These are phyloP conservation scores for Dryadula phaetusa DNA, from an alignment of 2,888 invertebrate genomes.

Conservation along the genomic window DNA sequence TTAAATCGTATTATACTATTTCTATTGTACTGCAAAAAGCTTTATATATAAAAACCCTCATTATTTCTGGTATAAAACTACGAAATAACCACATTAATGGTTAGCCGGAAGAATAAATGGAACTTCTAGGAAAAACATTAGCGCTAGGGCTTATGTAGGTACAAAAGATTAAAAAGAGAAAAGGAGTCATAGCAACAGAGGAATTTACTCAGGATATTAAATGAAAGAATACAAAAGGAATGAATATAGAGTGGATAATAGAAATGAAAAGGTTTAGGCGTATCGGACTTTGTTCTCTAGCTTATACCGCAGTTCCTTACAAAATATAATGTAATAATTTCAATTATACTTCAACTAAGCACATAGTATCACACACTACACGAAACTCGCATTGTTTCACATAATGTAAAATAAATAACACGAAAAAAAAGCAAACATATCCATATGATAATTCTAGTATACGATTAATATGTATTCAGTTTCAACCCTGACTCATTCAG, in stretches of 20 bases:
- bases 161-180: conserved; percentile 32
- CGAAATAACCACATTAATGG: conserved; percentile 42
- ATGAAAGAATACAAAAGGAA: conserved; percentile 39
- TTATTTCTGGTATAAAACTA: conserved; percentile 36
- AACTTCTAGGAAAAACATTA: conserved; percentile 38
- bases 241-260: conserved; percentile 17
- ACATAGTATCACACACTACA: no score
- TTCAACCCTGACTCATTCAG: conserved; percentile 38
- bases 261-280: not conserved
- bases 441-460: not conserved
- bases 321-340: no score
- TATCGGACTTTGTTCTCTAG: not conserved
- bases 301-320: not conserved
- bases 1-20: not conserved
- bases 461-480: conserved; percentile 19
- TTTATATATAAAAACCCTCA: conserved; percentile 21
- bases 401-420: not conserved
- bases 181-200: conserved; percentile 30
- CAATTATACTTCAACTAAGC: no score
- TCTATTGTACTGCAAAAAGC: not conserved
- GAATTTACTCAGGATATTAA: conserved; percentile 43
- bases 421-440: conserved; percentile 8
- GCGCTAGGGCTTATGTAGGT: conserved; percentile 29
- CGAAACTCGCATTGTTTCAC: no score
- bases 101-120: conserved; percentile 31